A percentile compares a stretch with the other conserved stretches of the same genome.
Conservation (phyloP, 2,888 invertebrate genomes). For the Euzophera pinguis region DNA sequence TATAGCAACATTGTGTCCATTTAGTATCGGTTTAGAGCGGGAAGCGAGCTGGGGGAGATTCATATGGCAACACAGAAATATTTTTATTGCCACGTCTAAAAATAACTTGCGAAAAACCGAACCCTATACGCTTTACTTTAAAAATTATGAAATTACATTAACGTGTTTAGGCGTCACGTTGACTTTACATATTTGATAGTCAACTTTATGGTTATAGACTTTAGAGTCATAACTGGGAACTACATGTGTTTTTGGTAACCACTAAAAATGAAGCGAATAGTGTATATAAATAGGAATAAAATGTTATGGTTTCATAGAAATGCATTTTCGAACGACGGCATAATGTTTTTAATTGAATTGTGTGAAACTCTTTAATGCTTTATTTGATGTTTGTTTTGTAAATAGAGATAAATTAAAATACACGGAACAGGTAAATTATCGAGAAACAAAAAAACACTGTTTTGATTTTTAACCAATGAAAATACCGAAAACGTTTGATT, state of each 20-base stretch:
- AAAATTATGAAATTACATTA: not conserved
- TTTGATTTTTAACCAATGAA: too few species aligned
- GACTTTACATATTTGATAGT: not conserved
- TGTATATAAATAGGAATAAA: not conserved
- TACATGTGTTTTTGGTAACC: not conserved
- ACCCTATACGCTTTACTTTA: not conserved
- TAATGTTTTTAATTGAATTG: not conserved
- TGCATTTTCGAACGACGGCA: not conserved
- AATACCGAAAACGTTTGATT: too few species aligned
- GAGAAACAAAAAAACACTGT: too few species aligned
- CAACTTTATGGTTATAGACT: not conserved
- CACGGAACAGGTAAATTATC: too few species aligned
- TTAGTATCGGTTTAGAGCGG: slow-evolving; percentile 3
- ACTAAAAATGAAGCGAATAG: not conserved
- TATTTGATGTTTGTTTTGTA: not conserved
- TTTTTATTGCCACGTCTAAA: slow-evolving; percentile 6
- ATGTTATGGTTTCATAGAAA: not conserved
- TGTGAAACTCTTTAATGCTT: not conserved
- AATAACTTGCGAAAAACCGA: not conserved
- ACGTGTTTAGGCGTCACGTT: not conserved
- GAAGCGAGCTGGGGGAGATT: slow-evolving; percentile 1
- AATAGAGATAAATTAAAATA: too few species aligned
- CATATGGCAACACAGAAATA: slow-evolving; percentile 5
- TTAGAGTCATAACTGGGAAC: not conserved
- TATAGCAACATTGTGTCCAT: not conserved